phyloP scores from a whole-genome alignment of 64 coral and sea anemone genomes.

The Pachyseris speciosa region DNA sequence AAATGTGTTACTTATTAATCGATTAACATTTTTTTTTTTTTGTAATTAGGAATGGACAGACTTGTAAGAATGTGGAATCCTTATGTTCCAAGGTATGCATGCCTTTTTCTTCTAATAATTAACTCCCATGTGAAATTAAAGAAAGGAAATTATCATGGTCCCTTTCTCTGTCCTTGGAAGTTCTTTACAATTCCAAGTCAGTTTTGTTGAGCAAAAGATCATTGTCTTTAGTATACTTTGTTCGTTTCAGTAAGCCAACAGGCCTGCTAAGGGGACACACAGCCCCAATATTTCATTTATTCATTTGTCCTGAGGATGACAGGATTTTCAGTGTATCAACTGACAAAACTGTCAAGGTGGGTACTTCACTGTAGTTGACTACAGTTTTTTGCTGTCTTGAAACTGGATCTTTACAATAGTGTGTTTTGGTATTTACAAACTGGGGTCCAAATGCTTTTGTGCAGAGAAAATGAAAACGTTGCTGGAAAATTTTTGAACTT shows the following conservation, averaged over 20 bases:
- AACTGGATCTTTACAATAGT: neutral
- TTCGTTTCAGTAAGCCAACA: slow-evolving; percentile 84
- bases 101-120: neutral
- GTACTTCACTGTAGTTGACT: neutral
- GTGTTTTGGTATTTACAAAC: too few relatives aligned
- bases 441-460: too few relatives aligned
- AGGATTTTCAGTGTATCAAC: slow-evolving; percentile 97
- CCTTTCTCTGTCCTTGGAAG: too few relatives aligned
- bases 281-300: slow-evolving; percentile 97
- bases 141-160: too few relatives aligned
- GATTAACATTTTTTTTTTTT: neutral
- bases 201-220: too few relatives aligned
- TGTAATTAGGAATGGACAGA: slow-evolving; percentile 94
- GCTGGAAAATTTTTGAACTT: too few relatives aligned
- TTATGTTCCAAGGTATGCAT: slow-evolving; percentile 91
- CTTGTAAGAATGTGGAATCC: slow-evolving; percentile 98
- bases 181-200: too few relatives aligned
- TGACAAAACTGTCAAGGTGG: slow-evolving; percentile 98
- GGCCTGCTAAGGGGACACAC: slow-evolving; percentile 95
- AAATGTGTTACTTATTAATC: neutral
- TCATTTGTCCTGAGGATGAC: slow-evolving; percentile 92
- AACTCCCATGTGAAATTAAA: too few relatives aligned
- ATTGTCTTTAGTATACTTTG: too few relatives aligned
- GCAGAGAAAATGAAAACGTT: too few relatives aligned
- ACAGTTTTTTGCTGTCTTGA: neutral